phyloP scores from a whole-genome alignment of 2,888 invertebrate genomes.

The Macrophya alboannulata region DNA sequence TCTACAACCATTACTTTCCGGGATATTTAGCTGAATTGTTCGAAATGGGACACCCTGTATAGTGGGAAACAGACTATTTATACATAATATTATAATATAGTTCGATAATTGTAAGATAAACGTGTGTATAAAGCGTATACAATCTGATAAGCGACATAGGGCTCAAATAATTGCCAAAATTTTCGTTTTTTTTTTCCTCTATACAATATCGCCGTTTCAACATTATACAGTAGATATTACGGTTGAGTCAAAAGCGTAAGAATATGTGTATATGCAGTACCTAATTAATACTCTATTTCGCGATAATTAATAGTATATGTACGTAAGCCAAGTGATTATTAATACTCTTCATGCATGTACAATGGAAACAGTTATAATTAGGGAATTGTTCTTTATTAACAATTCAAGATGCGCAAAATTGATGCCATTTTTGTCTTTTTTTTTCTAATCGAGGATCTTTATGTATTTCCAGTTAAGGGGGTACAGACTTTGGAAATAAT shows the following conservation, averaged over 20 bases:
- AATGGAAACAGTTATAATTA: slow-evolving; percentile 7
- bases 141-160: slow-evolving; percentile 32
- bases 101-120: not conserved
- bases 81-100: not conserved
- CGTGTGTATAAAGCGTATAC: slow-evolving; percentile 41
- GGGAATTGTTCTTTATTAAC: not conserved
- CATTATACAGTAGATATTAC: not conserved
- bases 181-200: not conserved
- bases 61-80: not conserved
- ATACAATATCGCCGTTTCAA: slow-evolving; percentile 8
- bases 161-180: slow-evolving; percentile 32
- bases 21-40: no score
- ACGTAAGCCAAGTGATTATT: not conserved
- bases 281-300: slow-evolving; percentile 33
- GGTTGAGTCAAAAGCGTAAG: not conserved
- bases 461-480: not conserved
- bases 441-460: not conserved
- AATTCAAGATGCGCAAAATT: not conserved
- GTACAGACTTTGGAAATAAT: no score
- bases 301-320: not conserved
- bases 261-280: not conserved
- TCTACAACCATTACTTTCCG: no score
- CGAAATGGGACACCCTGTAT: no score
- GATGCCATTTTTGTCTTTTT: not conserved
- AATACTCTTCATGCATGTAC: not conserved